phyloP scores from a whole-genome alignment of 2,797 vertebrate species.

The Onychomys leucogaster region DNA sequence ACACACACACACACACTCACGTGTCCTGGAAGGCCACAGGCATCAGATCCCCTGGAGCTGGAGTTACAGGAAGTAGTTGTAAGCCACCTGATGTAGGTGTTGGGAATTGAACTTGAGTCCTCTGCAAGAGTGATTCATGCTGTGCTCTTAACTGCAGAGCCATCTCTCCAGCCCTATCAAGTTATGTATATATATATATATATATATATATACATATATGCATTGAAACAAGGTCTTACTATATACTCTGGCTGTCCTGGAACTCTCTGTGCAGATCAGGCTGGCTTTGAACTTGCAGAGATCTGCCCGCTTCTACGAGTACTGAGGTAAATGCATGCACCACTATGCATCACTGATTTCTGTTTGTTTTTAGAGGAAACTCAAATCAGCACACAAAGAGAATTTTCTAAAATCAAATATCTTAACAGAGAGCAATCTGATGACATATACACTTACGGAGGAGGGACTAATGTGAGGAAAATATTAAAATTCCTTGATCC shows the following conservation, averaged over 20 bases:
- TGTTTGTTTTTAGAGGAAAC: no score
- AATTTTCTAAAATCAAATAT: background rate
- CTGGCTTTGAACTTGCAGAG: background rate
- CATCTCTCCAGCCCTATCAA: background rate
- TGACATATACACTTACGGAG: background rate
- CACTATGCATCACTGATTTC: no score
- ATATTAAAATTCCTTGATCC: no score
- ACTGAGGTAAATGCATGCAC: no score
- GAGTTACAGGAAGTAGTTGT: background rate
- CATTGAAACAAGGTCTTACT: background rate
- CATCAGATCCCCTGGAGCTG: background rate
- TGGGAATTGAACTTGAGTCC: background rate
- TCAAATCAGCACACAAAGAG: no score
- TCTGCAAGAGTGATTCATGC: background rate
- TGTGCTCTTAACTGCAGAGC: background rate
- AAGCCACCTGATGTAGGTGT: background rate
- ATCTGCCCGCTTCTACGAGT: background rate
- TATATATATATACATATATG: background rate
- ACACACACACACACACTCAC: no score
- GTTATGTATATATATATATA: background rate
- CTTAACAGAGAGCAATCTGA: background rate
- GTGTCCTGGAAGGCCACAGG: background rate
- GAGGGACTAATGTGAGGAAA: background rate
- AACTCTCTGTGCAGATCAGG: background rate
- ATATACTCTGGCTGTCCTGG: background rate